A percentile compares a stretch with the other conserved stretches of the same genome.
Evolutionary conservation across 2,888 invertebrate genomes (phyloP).

Genomic region (Gibbula magus): DNA sequence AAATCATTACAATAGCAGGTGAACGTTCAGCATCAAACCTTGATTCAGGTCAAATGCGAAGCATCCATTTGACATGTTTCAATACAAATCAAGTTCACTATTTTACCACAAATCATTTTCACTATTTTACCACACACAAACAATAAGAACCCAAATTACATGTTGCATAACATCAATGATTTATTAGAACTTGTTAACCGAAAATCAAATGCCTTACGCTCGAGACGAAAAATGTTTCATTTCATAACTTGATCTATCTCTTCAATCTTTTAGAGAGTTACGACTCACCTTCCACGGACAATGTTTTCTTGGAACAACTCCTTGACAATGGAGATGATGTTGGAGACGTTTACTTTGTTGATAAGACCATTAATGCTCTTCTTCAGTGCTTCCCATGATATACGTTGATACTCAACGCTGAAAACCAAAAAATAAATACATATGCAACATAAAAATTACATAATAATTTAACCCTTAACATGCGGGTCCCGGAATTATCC

Average conservation of each 20-base stretch:
- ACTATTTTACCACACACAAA: too few species aligned
- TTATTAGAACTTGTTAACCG: too few species aligned
- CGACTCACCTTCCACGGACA: slow-evolving; percentile 86
- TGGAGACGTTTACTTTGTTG: slow-evolving; percentile 96
- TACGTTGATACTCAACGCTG: slow-evolving; percentile 94
- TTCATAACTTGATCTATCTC: background rate
- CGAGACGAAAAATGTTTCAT: background rate
- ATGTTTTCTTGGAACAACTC: slow-evolving; percentile 96
- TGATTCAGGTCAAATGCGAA: too few species aligned
- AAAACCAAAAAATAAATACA: slow-evolving; percentile 27
- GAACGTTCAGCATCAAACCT: too few species aligned
- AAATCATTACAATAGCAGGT: slow-evolving; percentile 28
- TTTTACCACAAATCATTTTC: background rate
- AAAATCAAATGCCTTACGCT: background rate
- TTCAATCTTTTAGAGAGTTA: background rate
- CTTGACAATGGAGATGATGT: slow-evolving; percentile 90
- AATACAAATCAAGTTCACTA: too few species aligned
- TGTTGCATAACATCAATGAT: too few species aligned
- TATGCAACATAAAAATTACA: too few species aligned
- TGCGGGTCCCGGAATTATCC: too few species aligned
- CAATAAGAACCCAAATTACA: too few species aligned
- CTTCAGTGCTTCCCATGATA: slow-evolving; percentile 99
- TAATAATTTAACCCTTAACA: too few species aligned
- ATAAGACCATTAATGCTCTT: slow-evolving; percentile 98
- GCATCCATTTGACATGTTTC: too few species aligned